Evolutionary conservation across 2,113 vertebrate genomes (phyloP).

Genomic region (Tyto alba): DNA sequence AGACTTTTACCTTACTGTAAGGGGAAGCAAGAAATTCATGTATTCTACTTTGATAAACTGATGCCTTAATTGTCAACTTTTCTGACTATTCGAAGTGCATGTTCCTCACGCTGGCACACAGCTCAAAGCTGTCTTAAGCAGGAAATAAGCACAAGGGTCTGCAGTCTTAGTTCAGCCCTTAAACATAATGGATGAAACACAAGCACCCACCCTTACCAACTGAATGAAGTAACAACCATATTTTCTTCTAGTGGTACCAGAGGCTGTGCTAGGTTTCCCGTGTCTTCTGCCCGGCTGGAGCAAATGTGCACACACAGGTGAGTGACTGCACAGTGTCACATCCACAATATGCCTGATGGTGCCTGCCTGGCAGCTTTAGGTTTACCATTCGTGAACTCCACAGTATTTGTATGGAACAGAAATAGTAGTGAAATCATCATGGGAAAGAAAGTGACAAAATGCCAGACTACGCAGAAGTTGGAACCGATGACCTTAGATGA

Average conservation of each 20-base stretch:
- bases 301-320: rapidly evolving
- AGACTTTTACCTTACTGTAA: background rate
- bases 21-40: background rate
- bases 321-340: background rate
- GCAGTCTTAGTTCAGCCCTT: background rate
- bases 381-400: background rate
- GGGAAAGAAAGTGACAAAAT: background rate
- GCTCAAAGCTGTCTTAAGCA: background rate
- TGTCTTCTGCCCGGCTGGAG: background rate
- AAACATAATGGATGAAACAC: background rate
- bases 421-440: background rate
- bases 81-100: background rate
- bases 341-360: background rate
- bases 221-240: background rate
- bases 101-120: background rate
- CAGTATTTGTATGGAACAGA: background rate
- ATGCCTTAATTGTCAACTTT: background rate
- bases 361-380: background rate
- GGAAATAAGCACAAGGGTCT: background rate
- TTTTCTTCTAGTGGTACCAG: background rate
- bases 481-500: background rate
- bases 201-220: background rate
- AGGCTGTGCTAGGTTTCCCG: background rate
- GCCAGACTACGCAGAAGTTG: rapidly evolving
- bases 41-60: background rate